phyloP scores from a whole-genome alignment of 2,113 vertebrate genomes.

The Lampris megalopsis region DNA sequence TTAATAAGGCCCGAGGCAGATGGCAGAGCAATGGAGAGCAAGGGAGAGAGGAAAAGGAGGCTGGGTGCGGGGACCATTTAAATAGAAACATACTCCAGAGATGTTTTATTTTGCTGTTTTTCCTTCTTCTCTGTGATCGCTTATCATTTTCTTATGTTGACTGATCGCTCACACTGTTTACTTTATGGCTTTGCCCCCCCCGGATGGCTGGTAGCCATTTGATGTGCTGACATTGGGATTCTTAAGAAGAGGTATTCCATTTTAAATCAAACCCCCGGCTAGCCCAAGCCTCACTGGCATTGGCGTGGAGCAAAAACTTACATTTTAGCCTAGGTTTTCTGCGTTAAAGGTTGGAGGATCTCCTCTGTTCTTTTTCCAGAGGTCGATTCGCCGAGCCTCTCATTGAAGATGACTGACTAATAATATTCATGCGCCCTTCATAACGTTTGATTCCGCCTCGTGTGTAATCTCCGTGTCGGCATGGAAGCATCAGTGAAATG shows the following conservation, averaged over 20 bases:
- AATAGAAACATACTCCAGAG: constrained; percentile 53
- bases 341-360: background rate
- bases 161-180: background rate
- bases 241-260: too few species aligned
- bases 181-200: too few species aligned
- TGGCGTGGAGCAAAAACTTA: background rate
- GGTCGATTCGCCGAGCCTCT: background rate
- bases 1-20: constrained; percentile 64
- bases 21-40: constrained; percentile 42
- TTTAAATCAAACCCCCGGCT: too few species aligned
- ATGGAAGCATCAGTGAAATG: constrained; percentile 42
- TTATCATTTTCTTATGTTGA: background rate
- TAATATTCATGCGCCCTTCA: constrained; percentile 23
- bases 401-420: constrained; percentile 16
- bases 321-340: background rate
- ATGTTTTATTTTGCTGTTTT: background rate
- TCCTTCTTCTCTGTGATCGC: constrained; percentile 6
- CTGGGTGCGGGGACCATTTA: constrained; percentile 29
- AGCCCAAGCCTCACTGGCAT: too few species aligned
- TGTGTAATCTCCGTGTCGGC: constrained; percentile 45
- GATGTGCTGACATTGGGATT: background rate
- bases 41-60: constrained; percentile 26
- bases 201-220: background rate
- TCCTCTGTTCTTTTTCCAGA: background rate
- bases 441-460: constrained; percentile 31